Base-by-base conservation (phyloP, 2,888 invertebrate genomes). In the Diloba caeruleocephala region DNA sequence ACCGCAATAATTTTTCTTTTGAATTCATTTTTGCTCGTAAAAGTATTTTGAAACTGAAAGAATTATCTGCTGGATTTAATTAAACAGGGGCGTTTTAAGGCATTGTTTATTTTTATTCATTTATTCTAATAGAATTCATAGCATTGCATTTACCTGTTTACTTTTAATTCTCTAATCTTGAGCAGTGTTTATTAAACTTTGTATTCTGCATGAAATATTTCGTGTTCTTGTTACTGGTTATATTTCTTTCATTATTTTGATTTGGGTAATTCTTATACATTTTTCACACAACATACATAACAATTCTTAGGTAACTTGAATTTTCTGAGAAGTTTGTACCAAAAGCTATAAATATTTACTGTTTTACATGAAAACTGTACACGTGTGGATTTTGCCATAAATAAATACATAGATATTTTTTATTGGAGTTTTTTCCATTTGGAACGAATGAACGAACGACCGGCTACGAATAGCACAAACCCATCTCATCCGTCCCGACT, bases 101-200 rank as follows among this genome's bases (percentile, higher is more conserved):
- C 31, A 3, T 31, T 64, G 53, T 58, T 55, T 52, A 59, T 55
- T 55, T 39, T 37, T 44, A 55, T 67, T 64, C 50, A 54, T 64
- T 70, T 54, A 50, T 50, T 69, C 25, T 44, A 63, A 53, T 65
- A 45, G 52, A 43, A 57, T 69, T 54, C 49, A 39, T 55, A 19
- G 46, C 33, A 28, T n/a, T 31, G 28, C 7, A 23, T 32, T 33
- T 29, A 31, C 45, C 51, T 36, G 26, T 31, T 32, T 34, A 51
- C 34, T 23, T 49, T 41, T 62, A 55, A 60, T 55, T 51, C n/a
- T 33, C 10, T 44, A 21, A 45, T 41, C 53, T 29, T 37, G 48
- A 48, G 57, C 17, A 37, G n/a, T 61, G 25, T 65, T 44, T 61
- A 28, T 59, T 44, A 25, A 50, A 50, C 36, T 44, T 41, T 45